Evolutionary conservation across 2,888 invertebrate species (phyloP).

Genomic region (Hypercompe scribonia): DNA sequence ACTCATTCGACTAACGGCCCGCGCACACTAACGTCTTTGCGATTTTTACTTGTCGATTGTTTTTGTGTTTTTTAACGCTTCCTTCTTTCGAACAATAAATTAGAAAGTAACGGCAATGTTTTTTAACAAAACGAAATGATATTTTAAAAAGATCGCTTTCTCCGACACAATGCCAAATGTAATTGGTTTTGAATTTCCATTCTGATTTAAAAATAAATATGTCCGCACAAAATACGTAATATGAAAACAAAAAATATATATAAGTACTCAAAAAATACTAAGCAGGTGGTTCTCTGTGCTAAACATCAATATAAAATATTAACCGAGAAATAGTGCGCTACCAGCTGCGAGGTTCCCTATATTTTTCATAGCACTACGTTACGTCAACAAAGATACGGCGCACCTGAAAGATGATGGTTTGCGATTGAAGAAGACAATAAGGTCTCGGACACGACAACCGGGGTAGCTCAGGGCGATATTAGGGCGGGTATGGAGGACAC

Average conservation of each 20-base stretch:
- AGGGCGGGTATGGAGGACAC: no score
- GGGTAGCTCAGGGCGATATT: no score
- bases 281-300: not conserved
- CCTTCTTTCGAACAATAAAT: constrained; percentile 69
- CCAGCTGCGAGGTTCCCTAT: not conserved
- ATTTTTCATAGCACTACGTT: not conserved
- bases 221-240: constrained; percentile 18
- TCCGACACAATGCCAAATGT: constrained; percentile 60
- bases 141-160: constrained; percentile 70
- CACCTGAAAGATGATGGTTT: not conserved
- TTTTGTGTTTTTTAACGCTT: constrained; percentile 60
- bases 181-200: constrained; percentile 56
- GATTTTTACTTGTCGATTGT: constrained; percentile 66
- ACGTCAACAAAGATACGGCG: not conserved
- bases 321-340: not conserved
- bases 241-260: constrained; percentile 9
- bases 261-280: not conserved
- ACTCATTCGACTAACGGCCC: constrained; percentile 22
- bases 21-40: constrained; percentile 48
- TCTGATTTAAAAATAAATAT: constrained; percentile 35
- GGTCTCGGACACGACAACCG: not conserved
- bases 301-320: not conserved
- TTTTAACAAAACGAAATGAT: constrained; percentile 53
- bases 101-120: constrained; percentile 68
- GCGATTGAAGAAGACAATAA: not conserved